Evolutionary conservation across 2,113 vertebrate species (phyloP).

Genomic region (Sinocyclocheilus maitianheensis): DNA sequence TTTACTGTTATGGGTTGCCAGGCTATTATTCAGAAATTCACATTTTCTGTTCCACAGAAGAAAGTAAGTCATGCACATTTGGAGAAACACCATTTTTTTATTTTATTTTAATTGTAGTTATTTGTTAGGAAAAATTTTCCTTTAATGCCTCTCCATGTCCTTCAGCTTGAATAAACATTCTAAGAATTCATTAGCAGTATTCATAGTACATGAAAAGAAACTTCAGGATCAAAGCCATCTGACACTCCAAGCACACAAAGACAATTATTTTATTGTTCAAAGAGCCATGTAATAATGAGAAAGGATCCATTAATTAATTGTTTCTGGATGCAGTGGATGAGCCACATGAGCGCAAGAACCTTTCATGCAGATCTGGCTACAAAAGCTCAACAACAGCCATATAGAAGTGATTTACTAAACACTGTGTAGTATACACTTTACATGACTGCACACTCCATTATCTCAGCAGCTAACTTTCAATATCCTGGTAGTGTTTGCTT

Average conservation of each 20-base stretch:
- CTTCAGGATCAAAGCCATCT: background rate
- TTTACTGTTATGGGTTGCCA: background rate
- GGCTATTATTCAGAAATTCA: background rate
- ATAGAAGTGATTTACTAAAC: background rate
- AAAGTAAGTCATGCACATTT: background rate
- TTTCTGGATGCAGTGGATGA: constrained; percentile 25
- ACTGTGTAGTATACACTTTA: background rate
- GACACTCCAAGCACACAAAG: background rate
- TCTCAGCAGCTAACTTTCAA: background rate
- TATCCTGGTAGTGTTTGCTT: background rate
- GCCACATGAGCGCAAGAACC: background rate
- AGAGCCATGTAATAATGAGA: constrained; percentile 52
- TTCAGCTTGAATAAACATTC: constrained; percentile 10
- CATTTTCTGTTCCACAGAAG: background rate
- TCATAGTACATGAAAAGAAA: constrained; percentile 9
- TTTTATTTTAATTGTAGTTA: background rate
- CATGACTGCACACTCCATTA: background rate
- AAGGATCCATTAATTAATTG: constrained; percentile 54
- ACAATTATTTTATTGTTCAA: constrained; percentile 57
- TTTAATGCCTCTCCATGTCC: background rate
- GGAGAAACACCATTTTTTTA: background rate
- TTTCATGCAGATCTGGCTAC: background rate
- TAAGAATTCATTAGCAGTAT: background rate
- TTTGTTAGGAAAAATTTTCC: background rate
- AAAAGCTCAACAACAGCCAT: background rate